phyloP scores from a whole-genome alignment of 2,888 invertebrate genomes.

The Metalampra italica region DNA sequence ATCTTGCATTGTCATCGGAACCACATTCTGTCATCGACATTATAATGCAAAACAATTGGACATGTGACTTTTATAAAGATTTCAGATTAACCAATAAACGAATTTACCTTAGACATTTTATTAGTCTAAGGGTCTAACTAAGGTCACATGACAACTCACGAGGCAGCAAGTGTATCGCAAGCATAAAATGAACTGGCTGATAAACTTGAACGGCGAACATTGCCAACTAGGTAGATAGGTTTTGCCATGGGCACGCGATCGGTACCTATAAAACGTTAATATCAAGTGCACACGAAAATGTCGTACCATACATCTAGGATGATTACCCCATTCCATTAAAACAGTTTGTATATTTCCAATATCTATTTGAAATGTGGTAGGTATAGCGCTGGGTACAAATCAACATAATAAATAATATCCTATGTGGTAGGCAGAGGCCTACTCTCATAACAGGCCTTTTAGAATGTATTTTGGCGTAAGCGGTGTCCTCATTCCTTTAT shows the following conservation, averaged over 20 bases:
- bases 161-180: constrained; percentile 58
- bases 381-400: too few species aligned
- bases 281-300: constrained; percentile 42
- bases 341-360: too few species aligned
- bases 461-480: too few species aligned
- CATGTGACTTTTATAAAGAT: too few species aligned
- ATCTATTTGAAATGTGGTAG: background rate
- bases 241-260: constrained; percentile 68
- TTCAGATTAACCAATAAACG: background rate
- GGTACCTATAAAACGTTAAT: constrained; percentile 40
- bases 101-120: background rate
- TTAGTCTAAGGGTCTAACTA: too few species aligned
- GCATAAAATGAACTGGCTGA: constrained; percentile 59
- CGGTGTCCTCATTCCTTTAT: too few species aligned
- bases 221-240: constrained; percentile 66
- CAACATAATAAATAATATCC: too few species aligned
- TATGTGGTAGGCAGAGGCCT: too few species aligned
- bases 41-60: too few species aligned
- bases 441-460: too few species aligned
- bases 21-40: too few species aligned
- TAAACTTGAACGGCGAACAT: constrained; percentile 48
- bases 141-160: constrained; percentile 37
- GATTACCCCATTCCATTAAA: constrained; percentile 1
- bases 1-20: too few species aligned
- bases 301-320: constrained; percentile 10